Evolutionary conservation across 2,797 vertebrate species (phyloP), one percentile per base, ranked within the genome.

Genomic region (Cuniculus paca): DNA sequence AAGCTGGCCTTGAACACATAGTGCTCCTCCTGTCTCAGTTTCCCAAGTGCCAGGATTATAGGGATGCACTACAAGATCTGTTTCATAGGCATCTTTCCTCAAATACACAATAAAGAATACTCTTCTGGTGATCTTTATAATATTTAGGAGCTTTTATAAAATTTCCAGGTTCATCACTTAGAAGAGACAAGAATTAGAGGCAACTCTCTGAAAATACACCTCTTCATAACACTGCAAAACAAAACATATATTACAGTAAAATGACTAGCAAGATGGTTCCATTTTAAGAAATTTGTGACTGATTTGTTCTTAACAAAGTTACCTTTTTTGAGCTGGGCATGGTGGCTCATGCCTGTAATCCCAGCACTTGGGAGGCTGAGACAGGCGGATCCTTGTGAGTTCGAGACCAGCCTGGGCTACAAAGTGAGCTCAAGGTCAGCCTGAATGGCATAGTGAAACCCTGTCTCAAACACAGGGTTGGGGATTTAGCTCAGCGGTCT

Each of bases 241-340:
- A 28, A 90, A 95, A 94, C 36, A 92, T 60, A 81, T 6, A 39
- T 13, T 48, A 34, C 19, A 88, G 19, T 60, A 92, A 92, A 87
- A 95, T 26, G 26, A 58, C 42, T 36, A 34, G 6, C 58, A 9
- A 95, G 5, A 92, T 39, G 9, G 11, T 80, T 39, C 54, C 61
- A n/a, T 42, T 95, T 94, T n/a, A 82, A 79, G 45, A 90, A 91
- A 95, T 54, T 48, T 82, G 11, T 70, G 61, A 74, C n/a, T 19
- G 72, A 45, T 77, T 92, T 0, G 17, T 72, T 84, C 54, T 83
- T 88, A 89, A 95, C 14, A 61, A 85, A 17, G 74, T 65, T 61
- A 20, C 14, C n/a, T 61, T 28, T 61, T 61, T 28, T 31, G 26
- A n/a, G n/a, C n/a, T n/a, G n/a, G n/a, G n/a, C n/a, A n/a, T n/a